These are phyloP conservation scores for Drosophila recens DNA, from an alignment of 2,888 invertebrate genomes.

Conservation along the genomic window DNA sequence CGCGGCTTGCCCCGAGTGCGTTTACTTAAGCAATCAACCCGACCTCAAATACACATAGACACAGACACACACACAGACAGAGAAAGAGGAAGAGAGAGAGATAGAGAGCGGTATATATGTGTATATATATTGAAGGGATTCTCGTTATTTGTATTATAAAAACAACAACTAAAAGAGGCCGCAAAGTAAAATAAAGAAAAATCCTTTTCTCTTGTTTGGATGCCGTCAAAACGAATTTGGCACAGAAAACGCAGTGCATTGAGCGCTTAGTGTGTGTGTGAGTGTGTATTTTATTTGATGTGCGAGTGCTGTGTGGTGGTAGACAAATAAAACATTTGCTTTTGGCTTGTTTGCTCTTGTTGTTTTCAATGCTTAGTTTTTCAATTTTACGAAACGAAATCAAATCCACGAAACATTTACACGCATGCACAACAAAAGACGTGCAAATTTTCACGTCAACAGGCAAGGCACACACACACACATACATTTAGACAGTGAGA, in stretches of 20 bases:
- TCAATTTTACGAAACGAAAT: slow-evolving; percentile 75
- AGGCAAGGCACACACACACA: slow-evolving; percentile 52
- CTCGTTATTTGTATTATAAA: slow-evolving; percentile 74
- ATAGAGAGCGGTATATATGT: slow-evolving; percentile 24
- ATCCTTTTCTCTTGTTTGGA: slow-evolving; percentile 52
- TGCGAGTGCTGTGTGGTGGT: slow-evolving; percentile 51
- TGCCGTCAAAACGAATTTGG: slow-evolving; percentile 75
- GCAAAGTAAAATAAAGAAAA: slow-evolving; percentile 68
- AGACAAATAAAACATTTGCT: slow-evolving; percentile 76
- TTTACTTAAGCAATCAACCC: slow-evolving; percentile 81
- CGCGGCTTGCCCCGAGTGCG: slow-evolving; percentile 73
- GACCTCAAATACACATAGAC: slow-evolving; percentile 68
- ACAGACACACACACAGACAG: slow-evolving; percentile 40
- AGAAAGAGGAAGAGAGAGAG: slow-evolving; percentile 8
- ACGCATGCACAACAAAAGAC: slow-evolving; percentile 81
- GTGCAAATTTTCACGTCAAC: slow-evolving; percentile 81
- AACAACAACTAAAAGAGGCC: slow-evolving; percentile 80
- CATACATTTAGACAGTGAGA: slow-evolving; percentile 18
- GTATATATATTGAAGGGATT: slow-evolving; percentile 58
- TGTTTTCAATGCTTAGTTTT: slow-evolving; percentile 77
- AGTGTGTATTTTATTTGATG: slow-evolving; percentile 13
- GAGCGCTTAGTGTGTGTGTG: slow-evolving; percentile 30
- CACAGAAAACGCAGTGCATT: slow-evolving; percentile 75
- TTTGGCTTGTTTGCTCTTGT: slow-evolving; percentile 66
- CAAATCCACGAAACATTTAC: slow-evolving; percentile 76